These are phyloP conservation scores for Metopia argyrocephala DNA, from an alignment of 2,888 invertebrate species.

Conservation along the genomic window DNA sequence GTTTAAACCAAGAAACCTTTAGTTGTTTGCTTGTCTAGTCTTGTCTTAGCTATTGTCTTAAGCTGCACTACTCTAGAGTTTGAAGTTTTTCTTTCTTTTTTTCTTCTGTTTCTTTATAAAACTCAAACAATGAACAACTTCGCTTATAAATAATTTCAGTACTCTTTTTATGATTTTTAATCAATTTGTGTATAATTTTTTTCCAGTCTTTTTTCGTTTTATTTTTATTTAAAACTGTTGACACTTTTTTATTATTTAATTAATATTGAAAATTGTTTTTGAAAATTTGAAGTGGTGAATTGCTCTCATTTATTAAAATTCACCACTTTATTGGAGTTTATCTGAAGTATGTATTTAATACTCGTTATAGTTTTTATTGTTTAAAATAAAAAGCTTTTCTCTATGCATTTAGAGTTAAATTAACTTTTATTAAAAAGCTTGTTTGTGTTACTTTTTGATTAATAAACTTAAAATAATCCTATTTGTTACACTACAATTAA, in stretches of 20 bases:
- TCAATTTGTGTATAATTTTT: background rate
- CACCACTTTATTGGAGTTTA: conserved; percentile 16
- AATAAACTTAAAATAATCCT: background rate
- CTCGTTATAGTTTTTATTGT: background rate
- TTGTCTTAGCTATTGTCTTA: conserved; percentile 8
- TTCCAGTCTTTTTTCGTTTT: background rate
- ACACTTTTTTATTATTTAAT: background rate
- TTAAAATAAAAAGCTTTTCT: conserved; percentile 20
- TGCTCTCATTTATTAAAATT: background rate
- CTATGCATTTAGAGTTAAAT: background rate
- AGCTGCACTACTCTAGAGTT: conserved; percentile 11
- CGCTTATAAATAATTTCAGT: background rate
- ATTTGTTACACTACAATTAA: background rate
- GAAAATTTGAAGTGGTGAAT: background rate
- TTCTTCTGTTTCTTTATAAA: background rate
- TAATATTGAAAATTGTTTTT: background rate
- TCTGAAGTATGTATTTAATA: conserved; percentile 18
- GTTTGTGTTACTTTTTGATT: background rate
- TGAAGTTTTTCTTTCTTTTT: background rate
- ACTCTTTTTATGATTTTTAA: background rate
- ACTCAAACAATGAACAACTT: conserved; percentile 29
- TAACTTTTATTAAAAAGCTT: conserved; percentile 39
- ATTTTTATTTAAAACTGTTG: background rate
- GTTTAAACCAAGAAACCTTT: conserved; percentile 55
- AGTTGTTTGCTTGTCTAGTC: background rate